Base-by-base conservation (phyloP, 1,140 invertebrate genomes). In the Lordiphosa stackelbergi region DNA sequence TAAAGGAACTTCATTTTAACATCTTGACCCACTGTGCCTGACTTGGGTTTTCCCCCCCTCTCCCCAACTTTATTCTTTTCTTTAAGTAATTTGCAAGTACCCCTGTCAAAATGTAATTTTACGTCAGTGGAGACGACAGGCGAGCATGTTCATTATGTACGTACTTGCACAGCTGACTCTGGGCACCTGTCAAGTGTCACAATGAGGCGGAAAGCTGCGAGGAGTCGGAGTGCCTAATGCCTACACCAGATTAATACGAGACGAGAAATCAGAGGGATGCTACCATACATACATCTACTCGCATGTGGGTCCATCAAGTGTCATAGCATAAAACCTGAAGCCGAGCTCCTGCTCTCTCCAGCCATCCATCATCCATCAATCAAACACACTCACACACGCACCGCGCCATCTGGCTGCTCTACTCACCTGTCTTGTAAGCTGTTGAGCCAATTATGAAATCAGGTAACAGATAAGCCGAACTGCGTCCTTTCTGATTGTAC, bases 381-480 rank as follows among this genome's bases (percentile, higher is more conserved):
- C 68, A 58, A 38, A 40, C 49, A 56, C 59, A 58, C 40, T 31
- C 51, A 45, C 38, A 53, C 64, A 48, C 68, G 40, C 53, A 47
- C 19, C 35, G 40, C 54, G 68, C 48, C 65, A 69, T 51, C 52
- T 69, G 65, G 51, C 52, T 40, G 46, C 56, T 55, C 68, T 66
- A 81, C 78, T 84, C 70, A 87, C 86, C 86, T 85, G 83, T 73
- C 71, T 79, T 87, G 71, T 85, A 85, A 66, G 73, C 66, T 72
- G 78, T 85, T 63, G 77, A 85, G 61, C 85, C 86, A 85, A 88
- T 86, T 71, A 85, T 72, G 60, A 88, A 86, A 69, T 88, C 86
- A 52, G 72, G 66, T 24, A 88, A 46, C 16, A 79, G 62, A 69
- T 86, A 83, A 22, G 71, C 69, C 52, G 79, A 62, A 53, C 86